A percentile compares a stretch with the other conserved stretches of the same genome.
Conservation (phyloP, 2,797 vertebrate genomes). For the Amblyraja radiata region DNA sequence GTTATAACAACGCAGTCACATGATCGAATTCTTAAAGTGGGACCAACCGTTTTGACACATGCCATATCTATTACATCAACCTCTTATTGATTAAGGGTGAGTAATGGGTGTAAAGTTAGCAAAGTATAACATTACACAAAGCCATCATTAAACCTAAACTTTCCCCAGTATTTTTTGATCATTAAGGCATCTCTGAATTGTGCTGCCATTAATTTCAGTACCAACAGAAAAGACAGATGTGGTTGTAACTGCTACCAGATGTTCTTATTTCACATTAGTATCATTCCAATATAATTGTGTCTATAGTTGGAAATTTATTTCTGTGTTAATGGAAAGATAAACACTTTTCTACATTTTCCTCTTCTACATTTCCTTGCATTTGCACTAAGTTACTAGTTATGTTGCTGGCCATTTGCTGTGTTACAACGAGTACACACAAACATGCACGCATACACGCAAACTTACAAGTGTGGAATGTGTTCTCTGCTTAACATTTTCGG, state of each 20-base stretch:
- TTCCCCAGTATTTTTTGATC: conserved; percentile 35
- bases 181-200: conserved; percentile 39
- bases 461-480: not conserved
- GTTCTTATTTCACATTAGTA: conserved; percentile 33
- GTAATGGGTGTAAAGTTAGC: conserved; percentile 22
- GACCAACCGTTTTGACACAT: too few relatives aligned
- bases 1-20: too few relatives aligned
- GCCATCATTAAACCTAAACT: not conserved
- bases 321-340: conserved; percentile 15
- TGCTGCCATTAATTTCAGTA: conserved; percentile 39
- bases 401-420: not conserved
- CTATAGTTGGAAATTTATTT: conserved; percentile 32
- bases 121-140: not conserved
- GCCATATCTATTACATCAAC: too few relatives aligned
- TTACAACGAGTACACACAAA: too few relatives aligned
- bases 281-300: conserved; percentile 21
- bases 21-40: too few relatives aligned
- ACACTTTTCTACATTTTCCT: not conserved
- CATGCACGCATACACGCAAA: not conserved
- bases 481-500: not conserved
- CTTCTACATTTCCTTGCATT: not conserved
- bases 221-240: conserved; percentile 41
- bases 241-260: conserved; percentile 45
- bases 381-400: not conserved
- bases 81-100: not conserved